Evolutionary conservation across 2,888 invertebrate species (phyloP), one percentile per base, ranked within the genome.

Genomic region (Crematogaster levior): DNA sequence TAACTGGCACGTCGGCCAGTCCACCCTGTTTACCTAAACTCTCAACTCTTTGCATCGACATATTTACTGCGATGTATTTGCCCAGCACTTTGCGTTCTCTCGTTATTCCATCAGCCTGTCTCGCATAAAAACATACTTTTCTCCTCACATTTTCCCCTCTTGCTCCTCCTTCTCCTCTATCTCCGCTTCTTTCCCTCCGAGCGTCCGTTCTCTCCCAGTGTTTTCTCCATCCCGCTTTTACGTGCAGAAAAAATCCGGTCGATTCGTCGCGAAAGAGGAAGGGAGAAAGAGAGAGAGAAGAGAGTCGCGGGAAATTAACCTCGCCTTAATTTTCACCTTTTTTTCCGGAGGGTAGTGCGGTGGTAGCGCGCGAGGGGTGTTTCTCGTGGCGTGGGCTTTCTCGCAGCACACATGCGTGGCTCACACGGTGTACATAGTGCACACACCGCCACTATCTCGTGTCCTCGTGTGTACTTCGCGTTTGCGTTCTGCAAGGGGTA

Each of bases 401-500:
- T 46, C 27, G 34, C 66, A 60, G n/a, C 66, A 56, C 82, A 77
- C 81, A 74, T 81, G 74, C 81, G 86, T 83, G 68, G 73, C 86
- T 72, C 66, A 77, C 73, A 74, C 86, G 18, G 34, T 37, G 61
- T 48, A 63, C 60, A 48, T 68, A 63, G 60, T 48, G 79, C 75
- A 77, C 75, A 77, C 84, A 84, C 88, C 61, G 75, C 70, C 34
- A 43, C 73, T 70, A 21, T 70, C 70, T 77, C 43, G 43, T 27
- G 56, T 79, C 43, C 79, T 60, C 83, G 72, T 85, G 82, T 86
- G 81, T 85, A 89, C 85, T 89, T 88, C 89, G 91, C 90, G 90
- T 90, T 91, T 89, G 90, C 88, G 89, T 90, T 88, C 88, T 86
- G 85, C 82, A 86, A 86, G 84, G 86, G 83, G 86, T 84, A 82